phyloP scores from a whole-genome alignment of 2,113 vertebrate species.

The Hyperopisus bebe region DNA sequence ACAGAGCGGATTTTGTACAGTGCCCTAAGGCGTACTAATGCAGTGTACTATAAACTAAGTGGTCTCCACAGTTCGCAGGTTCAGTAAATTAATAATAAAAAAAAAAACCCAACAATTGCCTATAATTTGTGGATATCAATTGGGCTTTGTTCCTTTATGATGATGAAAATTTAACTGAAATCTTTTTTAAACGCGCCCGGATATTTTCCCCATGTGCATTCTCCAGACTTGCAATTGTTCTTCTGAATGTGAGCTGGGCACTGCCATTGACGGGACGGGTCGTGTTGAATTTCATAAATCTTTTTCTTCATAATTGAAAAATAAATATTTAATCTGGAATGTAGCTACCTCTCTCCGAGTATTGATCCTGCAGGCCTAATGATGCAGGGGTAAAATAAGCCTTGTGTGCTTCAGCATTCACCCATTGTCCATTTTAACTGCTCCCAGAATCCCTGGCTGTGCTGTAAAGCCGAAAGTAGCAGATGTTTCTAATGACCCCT shows the following conservation, averaged over 20 bases:
- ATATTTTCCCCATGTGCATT: slow-evolving; percentile 12
- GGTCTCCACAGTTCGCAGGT: background rate
- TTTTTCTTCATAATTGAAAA: slow-evolving; percentile 13
- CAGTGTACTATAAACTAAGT: background rate
- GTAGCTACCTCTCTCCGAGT: background rate
- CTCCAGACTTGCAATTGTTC: background rate
- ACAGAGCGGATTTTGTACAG: background rate
- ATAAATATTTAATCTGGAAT: slow-evolving; percentile 11
- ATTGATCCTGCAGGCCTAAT: background rate
- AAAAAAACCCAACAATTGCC: background rate
- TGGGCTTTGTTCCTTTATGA: background rate
- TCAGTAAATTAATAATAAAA: slow-evolving; percentile 15
- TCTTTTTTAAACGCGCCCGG: background rate
- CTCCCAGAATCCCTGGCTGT: background rate
- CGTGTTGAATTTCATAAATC: background rate
- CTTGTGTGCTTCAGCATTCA: background rate
- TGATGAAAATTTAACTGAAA: slow-evolving; percentile 5
- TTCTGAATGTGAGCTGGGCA: background rate
- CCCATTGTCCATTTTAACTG: background rate
- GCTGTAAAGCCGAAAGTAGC: slow-evolving; percentile 17
- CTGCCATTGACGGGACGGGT: background rate
- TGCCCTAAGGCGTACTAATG: background rate
- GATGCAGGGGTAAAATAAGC: background rate
- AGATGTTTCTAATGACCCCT: slow-evolving; percentile 32
- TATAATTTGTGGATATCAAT: background rate